A percentile compares a stretch with the other conserved stretches of the same genome.
These are phyloP conservation scores for Microcebus tavaratra DNA, from an alignment of 2,113 vertebrate species.

Conservation along the genomic window DNA sequence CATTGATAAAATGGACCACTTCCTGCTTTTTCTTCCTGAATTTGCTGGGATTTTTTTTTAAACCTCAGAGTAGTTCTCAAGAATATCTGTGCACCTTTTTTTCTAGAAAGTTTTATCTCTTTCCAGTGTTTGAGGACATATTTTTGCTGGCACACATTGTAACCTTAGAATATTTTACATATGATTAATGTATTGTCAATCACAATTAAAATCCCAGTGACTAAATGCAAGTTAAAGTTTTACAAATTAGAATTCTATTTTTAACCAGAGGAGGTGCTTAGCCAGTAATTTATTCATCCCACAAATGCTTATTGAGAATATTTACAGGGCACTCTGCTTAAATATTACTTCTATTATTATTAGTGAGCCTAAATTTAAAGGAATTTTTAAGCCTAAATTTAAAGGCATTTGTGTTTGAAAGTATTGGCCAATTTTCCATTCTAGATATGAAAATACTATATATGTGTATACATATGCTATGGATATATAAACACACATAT, in stretches of 20 bases:
- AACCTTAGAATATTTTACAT: constrained; percentile 1
- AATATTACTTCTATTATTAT: background rate
- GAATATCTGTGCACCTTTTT: background rate
- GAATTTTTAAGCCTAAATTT: background rate
- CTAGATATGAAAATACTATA: background rate
- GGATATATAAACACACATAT: background rate
- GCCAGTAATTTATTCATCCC: background rate
- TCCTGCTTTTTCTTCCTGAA: background rate
- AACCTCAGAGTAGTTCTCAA: constrained; percentile 19
- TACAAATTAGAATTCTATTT: constrained; percentile 32
- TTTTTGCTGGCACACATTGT: constrained; percentile 8
- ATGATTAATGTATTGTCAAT: background rate
- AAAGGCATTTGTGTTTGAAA: constrained; percentile 17
- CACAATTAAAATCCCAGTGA: background rate
- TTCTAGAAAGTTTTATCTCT: background rate
- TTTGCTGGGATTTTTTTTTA: background rate
- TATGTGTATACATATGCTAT: background rate
- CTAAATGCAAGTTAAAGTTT: constrained; percentile 1
- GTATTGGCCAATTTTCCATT: background rate
- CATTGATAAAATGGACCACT: background rate
- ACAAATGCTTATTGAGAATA: background rate
- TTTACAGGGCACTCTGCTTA: background rate
- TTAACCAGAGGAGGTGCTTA: background rate
- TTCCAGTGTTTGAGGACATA: background rate
- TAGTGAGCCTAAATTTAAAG: constrained; percentile 8